Percentiles rank a stretch among this genome's conserved stretches.
Conservation (phyloP, 2,888 invertebrate genomes). For the Habroteleia sp. region DNA sequence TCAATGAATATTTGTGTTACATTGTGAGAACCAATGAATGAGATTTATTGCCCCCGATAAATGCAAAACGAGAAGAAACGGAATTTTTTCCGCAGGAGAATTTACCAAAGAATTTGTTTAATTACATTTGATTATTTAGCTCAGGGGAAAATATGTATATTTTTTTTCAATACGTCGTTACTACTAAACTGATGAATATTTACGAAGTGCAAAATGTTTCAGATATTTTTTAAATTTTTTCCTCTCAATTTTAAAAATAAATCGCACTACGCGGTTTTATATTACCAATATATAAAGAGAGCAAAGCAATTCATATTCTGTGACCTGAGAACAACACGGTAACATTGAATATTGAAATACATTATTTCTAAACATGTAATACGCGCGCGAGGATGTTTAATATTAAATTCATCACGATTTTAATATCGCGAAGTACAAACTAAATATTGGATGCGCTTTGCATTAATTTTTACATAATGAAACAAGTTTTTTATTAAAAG, state of each 20-base stretch:
- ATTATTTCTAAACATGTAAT: background rate
- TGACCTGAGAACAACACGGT: constrained; percentile 15
- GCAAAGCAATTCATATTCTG: constrained; percentile 11
- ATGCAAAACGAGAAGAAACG: background rate
- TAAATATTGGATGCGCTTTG: too few species aligned
- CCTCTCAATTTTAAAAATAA: constrained; percentile 1
- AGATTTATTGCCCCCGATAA: constrained; percentile 29
- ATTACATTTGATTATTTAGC: constrained; percentile 16
- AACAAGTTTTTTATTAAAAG: too few species aligned
- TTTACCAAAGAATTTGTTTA: constrained; percentile 30
- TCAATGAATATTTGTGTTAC: constrained; percentile 23
- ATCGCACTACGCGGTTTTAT: background rate
- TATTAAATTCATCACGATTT: background rate
- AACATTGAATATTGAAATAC: constrained; percentile 4
- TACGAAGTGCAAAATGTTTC: background rate
- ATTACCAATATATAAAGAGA: constrained; percentile 18
- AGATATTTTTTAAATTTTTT: constrained; percentile 9
- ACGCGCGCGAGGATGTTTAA: background rate
- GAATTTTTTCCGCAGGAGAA: constrained; percentile 5
- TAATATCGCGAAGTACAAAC: too few species aligned
- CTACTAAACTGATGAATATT: constrained; percentile 23
- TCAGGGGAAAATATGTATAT: background rate
- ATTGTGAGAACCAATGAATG: constrained; percentile 15
- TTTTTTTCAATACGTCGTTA: constrained; percentile 1
- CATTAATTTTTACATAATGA: too few species aligned